phyloP scores from a whole-genome alignment of 2,888 invertebrate genomes.

The Tillus elongatus region DNA sequence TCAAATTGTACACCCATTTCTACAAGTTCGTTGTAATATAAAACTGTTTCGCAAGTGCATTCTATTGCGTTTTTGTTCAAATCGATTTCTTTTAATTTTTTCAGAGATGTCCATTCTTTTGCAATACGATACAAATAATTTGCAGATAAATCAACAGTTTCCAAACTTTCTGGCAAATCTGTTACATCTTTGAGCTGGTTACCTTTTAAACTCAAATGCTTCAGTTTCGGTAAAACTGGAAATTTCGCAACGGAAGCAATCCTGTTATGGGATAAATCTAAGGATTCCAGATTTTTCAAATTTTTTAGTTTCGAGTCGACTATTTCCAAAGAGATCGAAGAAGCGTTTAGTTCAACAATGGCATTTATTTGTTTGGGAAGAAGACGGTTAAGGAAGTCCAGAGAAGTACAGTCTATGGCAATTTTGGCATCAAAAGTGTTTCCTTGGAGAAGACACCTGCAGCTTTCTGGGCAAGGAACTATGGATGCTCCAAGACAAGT shows the following conservation, averaged over 20 bases:
- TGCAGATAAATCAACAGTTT: conserved; percentile 52
- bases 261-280: conserved; percentile 34
- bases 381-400: conserved; percentile 65
- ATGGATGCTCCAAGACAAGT: conserved; percentile 27
- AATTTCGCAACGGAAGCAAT: conserved; percentile 20
- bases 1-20: conserved; percentile 28
- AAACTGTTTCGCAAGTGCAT: conserved; percentile 61
- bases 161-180: conserved; percentile 32
- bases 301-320: conserved; percentile 34
- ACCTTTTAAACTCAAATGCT: conserved; percentile 29
- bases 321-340: conserved; percentile 28
- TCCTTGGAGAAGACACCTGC: conserved; percentile 56
- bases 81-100: conserved; percentile 53
- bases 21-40: conserved; percentile 51
- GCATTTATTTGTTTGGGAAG: conserved; percentile 29
- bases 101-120: conserved; percentile 47
- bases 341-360: conserved; percentile 30
- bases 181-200: conserved; percentile 32
- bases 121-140: conserved; percentile 51
- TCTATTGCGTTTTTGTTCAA: conserved; percentile 59
- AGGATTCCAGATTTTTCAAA: conserved; percentile 30
- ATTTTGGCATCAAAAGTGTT: conserved; percentile 53
- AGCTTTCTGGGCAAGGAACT: conserved; percentile 46
- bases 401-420: conserved; percentile 46
- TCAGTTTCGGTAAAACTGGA: conserved; percentile 30